Evolutionary conservation across 2,113 vertebrate species (phyloP).

Genomic region (Calidris pugnax): DNA sequence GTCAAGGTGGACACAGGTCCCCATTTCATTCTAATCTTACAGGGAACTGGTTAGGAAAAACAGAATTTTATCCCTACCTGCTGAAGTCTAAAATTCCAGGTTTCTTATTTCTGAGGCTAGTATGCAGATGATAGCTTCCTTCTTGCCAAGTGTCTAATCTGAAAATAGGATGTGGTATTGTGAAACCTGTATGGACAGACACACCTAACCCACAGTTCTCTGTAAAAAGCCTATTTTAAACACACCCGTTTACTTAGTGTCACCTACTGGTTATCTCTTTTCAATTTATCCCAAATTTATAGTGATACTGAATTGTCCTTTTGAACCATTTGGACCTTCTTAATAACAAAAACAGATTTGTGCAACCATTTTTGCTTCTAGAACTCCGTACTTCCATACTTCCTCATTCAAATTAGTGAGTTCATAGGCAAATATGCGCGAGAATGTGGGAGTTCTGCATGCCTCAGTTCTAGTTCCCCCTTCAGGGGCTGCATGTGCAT

Average conservation of each 20-base stretch:
- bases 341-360: not conserved
- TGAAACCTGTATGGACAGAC: not conserved
- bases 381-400: not conserved
- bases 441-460: constrained; percentile 9
- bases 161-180: not conserved
- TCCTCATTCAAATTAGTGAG: not conserved
- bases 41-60: not conserved
- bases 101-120: not conserved
- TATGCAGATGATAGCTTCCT: not conserved
- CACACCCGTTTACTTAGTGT: not conserved
- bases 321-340: not conserved
- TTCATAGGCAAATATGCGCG: not conserved
- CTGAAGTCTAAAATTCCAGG: not conserved
- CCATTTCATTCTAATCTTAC: not conserved
- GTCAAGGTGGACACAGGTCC: not conserved
- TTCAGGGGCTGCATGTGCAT: not conserved
- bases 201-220: not conserved
- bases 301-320: not conserved
- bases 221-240: not conserved
- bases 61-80: not conserved
- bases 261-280: not conserved
- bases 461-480: not conserved
- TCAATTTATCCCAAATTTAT: not conserved
- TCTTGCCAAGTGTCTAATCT: not conserved
- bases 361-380: not conserved